Conservation (phyloP, 2,797 vertebrate species). For the Gouania willdenowi region DNA sequence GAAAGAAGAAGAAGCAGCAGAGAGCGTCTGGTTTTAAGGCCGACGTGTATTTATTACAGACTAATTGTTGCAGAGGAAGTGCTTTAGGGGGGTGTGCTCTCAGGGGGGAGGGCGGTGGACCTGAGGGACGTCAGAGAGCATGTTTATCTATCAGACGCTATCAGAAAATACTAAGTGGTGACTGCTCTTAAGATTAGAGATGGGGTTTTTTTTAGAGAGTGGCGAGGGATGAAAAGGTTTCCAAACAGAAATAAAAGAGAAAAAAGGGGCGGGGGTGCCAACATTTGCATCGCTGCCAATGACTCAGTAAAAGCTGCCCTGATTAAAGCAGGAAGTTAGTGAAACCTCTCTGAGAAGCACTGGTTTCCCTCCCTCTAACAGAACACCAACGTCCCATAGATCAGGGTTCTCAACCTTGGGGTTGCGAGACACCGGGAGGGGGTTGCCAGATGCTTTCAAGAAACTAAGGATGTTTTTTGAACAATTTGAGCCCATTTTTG, state of each 20-base stretch:
- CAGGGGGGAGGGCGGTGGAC: slow-evolving; percentile 71
- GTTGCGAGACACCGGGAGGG: too few species aligned
- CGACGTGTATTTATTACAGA: slow-evolving; percentile 72
- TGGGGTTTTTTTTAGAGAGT: too few species aligned
- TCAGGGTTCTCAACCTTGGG: too few species aligned
- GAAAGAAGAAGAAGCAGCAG: slow-evolving; percentile 20
- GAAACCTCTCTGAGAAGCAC: slow-evolving; percentile 54
- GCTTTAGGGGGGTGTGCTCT: slow-evolving; percentile 70
- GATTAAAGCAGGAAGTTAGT: slow-evolving; percentile 66
- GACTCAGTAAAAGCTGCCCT: slow-evolving; percentile 39
- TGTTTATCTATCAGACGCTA: slow-evolving; percentile 77
- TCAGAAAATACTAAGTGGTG: slow-evolving; percentile 68
- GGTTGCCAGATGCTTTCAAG: too few species aligned
- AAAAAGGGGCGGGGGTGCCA: neutral
- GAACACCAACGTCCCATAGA: too few species aligned
- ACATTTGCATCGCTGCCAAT: slow-evolving; percentile 29
- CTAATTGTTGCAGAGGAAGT: slow-evolving; percentile 76
- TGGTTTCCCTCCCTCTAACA: neutral
- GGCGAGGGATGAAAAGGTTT: slow-evolving; percentile 34
- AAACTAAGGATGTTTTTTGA: too few species aligned
- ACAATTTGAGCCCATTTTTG: too few species aligned
- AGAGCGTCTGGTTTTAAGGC: slow-evolving; percentile 64
- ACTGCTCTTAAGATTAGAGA: slow-evolving; percentile 71
- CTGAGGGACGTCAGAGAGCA: slow-evolving; percentile 62
- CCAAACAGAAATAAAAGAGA: slow-evolving; percentile 47